A percentile compares a stretch with the other conserved stretches of the same genome.
Evolutionary conservation across 2,888 invertebrate species (phyloP).

Genomic region (Himalopsyche anomala): DNA sequence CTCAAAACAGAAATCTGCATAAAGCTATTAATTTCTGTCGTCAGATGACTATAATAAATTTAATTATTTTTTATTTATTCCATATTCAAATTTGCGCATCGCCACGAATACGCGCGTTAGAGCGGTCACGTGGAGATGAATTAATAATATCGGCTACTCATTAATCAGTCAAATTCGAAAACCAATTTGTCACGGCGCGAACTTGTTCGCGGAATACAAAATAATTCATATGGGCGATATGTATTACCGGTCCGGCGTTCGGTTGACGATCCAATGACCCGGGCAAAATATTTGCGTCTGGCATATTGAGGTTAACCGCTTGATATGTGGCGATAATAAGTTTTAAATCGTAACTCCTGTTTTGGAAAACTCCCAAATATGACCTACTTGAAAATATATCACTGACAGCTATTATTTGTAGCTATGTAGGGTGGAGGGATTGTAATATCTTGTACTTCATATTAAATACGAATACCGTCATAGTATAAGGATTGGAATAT

Average conservation of each 20-base stretch:
- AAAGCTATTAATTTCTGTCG: too few relatives aligned
- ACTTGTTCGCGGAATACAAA: constrained; percentile 29
- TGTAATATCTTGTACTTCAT: too few relatives aligned
- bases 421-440: too few relatives aligned
- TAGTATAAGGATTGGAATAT: too few relatives aligned
- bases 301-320: constrained; percentile 29
- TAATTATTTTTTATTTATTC: too few relatives aligned
- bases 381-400: too few relatives aligned
- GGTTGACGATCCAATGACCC: constrained; percentile 28
- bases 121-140: not conserved
- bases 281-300: constrained; percentile 17
- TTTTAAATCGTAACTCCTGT: not conserved
- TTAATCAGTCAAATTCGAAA: constrained; percentile 28
- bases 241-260: not conserved
- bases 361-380: not conserved
- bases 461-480: too few relatives aligned
- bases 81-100: too few relatives aligned
- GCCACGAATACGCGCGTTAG: not conserved
- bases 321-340: not conserved
- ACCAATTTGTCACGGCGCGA: constrained; percentile 35
- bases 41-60: too few relatives aligned
- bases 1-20: too few relatives aligned
- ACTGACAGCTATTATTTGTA: too few relatives aligned
- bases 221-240: not conserved
- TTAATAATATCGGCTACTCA: constrained; percentile 23